Evolutionary conservation across 2,888 invertebrate species (phyloP).

Genomic region (Laspeyria flexula): DNA sequence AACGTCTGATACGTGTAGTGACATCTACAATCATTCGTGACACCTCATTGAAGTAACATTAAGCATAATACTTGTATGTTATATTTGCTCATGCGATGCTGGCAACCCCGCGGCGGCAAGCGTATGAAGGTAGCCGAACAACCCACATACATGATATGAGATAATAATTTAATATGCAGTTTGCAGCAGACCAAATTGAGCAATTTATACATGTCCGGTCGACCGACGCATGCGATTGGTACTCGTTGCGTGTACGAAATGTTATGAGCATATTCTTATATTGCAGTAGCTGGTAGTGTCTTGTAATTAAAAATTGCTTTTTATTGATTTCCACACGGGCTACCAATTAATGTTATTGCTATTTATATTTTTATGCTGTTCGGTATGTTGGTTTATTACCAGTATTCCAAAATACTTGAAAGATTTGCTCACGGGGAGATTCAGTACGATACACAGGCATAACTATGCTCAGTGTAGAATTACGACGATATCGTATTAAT

Average conservation of each 20-base stretch:
- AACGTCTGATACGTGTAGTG: not conserved
- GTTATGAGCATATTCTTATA: constrained; percentile 46
- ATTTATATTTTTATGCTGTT: no score
- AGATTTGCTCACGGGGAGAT: no score
- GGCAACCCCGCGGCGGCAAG: constrained; percentile 60
- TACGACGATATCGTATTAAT: no score
- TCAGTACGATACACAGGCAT: no score
- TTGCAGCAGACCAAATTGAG: constrained; percentile 77
- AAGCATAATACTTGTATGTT: constrained; percentile 12
- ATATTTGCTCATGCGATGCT: constrained; percentile 21
- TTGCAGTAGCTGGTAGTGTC: constrained; percentile 50
- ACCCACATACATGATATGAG: constrained; percentile 56
- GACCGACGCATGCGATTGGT: constrained; percentile 47
- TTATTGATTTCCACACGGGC: constrained; percentile 38
- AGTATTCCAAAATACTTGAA: no score
- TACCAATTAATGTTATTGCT: constrained; percentile 21
- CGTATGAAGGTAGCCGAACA: constrained; percentile 70
- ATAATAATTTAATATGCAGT: constrained; percentile 79
- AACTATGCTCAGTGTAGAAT: no score
- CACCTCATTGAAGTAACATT: not conserved
- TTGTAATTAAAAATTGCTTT: constrained; percentile 53
- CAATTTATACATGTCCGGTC: constrained; percentile 72
- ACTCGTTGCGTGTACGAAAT: constrained; percentile 43
- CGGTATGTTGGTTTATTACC: no score
- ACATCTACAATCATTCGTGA: not conserved